These are phyloP conservation scores for Nomada hirtipes DNA, from an alignment of 2,888 invertebrate genomes.

Conservation along the genomic window DNA sequence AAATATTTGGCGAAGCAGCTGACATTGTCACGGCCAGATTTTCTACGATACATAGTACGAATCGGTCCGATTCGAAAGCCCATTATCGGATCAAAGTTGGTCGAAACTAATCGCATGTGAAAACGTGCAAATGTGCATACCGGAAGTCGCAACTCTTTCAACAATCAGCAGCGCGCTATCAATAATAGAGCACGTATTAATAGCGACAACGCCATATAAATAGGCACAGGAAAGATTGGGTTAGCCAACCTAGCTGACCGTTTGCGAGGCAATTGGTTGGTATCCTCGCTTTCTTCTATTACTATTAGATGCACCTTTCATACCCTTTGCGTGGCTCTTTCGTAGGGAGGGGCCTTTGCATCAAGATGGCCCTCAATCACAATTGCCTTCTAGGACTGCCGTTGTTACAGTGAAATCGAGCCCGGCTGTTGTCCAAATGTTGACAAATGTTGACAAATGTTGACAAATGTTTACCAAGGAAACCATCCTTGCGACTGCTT, in stretches of 20 bases:
- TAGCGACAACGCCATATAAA: conserved; percentile 65
- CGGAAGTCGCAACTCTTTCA: conserved; percentile 64
- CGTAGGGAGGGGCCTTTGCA: no score
- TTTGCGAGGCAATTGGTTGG: conserved; percentile 36
- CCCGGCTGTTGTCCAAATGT: neutral
- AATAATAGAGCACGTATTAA: conserved; percentile 76
- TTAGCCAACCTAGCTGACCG: conserved; percentile 12
- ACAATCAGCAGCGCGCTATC: conserved; percentile 68
- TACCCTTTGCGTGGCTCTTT: conserved; percentile 2
- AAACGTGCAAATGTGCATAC: conserved; percentile 15
- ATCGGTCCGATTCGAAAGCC: neutral
- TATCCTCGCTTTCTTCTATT: neutral
- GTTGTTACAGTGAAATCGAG: neutral
- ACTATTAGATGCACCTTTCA: conserved; percentile 25
- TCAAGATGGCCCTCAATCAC: no score
- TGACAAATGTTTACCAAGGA: no score
- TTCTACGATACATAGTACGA: no score
- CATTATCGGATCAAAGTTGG: conserved; percentile 1
- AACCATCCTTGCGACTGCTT: no score
- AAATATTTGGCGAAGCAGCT: no score
- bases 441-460: no score
- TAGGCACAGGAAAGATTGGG: conserved; percentile 29
- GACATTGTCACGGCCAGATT: no score
- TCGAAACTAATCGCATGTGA: conserved; percentile 7
- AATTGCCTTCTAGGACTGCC: neutral